phyloP scores from a whole-genome alignment of 2,113 vertebrate genomes.

The Anser cygnoides region DNA sequence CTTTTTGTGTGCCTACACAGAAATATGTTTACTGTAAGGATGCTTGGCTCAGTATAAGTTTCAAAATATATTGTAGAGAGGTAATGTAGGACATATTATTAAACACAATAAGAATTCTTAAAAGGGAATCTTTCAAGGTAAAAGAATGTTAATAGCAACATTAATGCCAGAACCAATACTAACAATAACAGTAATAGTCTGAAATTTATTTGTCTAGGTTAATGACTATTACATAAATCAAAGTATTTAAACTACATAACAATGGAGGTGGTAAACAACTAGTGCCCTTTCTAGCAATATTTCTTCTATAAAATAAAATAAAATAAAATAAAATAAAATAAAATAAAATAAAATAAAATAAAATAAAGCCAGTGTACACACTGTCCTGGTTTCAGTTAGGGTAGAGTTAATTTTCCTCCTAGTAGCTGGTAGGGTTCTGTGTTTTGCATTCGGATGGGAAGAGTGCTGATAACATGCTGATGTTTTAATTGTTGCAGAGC shows the following conservation, averaged over 20 bases:
- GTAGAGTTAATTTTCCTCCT: too few species aligned
- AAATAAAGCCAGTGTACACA: background rate
- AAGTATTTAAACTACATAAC: background rate
- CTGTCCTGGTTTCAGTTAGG: too few species aligned
- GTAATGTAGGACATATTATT: background rate
- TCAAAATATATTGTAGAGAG: background rate
- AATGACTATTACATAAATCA: background rate
- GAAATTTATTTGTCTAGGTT: background rate
- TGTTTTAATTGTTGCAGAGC: too few species aligned
- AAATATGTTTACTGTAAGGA: background rate
- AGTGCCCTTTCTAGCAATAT: background rate
- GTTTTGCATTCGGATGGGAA: too few species aligned
- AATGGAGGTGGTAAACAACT: background rate
- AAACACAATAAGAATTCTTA: background rate
- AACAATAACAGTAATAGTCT: background rate
- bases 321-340: background rate
- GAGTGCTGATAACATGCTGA: too few species aligned
- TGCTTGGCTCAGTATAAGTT: background rate
- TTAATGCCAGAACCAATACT: background rate
- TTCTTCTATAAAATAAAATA: background rate
- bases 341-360: background rate
- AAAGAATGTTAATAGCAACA: background rate
- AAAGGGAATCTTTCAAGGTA: background rate
- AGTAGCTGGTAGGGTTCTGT: too few species aligned
- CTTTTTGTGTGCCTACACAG: background rate